Conservation (phyloP, 2,113 vertebrate genomes). For the Psephotus haematonotus region DNA sequence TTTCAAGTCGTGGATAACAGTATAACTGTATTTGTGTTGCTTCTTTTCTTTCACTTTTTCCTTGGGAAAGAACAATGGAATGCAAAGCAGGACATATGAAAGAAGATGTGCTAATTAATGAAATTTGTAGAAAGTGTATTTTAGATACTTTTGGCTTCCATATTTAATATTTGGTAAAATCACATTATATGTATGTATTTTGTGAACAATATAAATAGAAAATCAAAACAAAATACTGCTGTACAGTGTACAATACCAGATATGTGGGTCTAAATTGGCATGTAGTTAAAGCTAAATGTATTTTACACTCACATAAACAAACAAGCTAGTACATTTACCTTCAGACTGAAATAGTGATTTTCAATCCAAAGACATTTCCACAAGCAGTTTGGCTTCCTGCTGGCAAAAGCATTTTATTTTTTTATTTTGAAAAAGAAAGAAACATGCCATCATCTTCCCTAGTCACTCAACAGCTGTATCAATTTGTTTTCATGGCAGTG, state of each 20-base stretch:
- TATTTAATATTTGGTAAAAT: background rate
- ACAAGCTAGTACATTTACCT: conserved; percentile 15
- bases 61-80: background rate
- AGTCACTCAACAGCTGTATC: conserved; percentile 50
- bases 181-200: background rate
- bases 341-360: conserved; percentile 20
- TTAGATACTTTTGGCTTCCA: background rate
- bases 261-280: background rate
- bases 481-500: conserved; percentile 60
- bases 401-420: conserved; percentile 4
- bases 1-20: background rate
- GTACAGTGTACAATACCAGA: background rate
- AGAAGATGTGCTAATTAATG: background rate
- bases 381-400: conserved; percentile 26
- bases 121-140: background rate
- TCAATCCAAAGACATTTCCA: conserved; percentile 5
- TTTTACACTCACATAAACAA: conserved; percentile 4
- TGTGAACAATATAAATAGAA: background rate
- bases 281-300: conserved; percentile 1
- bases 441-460: conserved; percentile 17
- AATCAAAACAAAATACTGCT: background rate
- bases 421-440: conserved; percentile 26
- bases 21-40: background rate
- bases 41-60: background rate
- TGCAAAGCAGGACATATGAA: background rate